These are phyloP conservation scores for Drosophila diplacantha DNA, from an alignment of 2,888 invertebrate genomes.

Conservation along the genomic window DNA sequence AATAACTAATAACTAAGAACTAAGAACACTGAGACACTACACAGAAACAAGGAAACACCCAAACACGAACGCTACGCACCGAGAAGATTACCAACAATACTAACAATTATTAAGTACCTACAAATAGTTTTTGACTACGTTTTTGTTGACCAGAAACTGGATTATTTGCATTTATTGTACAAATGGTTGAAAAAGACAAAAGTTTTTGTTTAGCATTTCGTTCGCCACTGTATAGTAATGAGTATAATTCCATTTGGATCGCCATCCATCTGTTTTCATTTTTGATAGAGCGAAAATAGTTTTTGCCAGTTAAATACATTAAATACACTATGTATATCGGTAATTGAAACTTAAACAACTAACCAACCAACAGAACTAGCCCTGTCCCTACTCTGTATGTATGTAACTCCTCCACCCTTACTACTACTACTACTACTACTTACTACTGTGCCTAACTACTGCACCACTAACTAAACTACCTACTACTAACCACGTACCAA, in stretches of 20 bases:
- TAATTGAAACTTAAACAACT: constrained; percentile 7
- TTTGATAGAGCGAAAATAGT: constrained; percentile 37
- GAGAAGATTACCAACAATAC: constrained; percentile 17
- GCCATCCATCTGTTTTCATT: constrained; percentile 35
- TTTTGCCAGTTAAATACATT: constrained; percentile 17
- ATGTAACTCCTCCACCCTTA: constrained; percentile 24
- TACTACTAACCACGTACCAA: constrained; percentile 41
- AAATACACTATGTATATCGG: constrained; percentile 26
- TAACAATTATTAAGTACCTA: constrained; percentile 19
- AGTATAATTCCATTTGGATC: constrained; percentile 26
- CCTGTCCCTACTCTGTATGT: constrained; percentile 24
- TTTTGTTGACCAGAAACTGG: constrained; percentile 36
- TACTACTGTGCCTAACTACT: constrained; percentile 36
- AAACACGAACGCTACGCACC: constrained; percentile 19
- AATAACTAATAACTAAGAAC: constrained; percentile 9
- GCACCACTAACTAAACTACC: constrained; percentile 31
- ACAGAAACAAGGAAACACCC: constrained; percentile 1
- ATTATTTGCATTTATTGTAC: constrained; percentile 55
- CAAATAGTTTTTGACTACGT: constrained; percentile 39
- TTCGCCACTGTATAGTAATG: constrained; percentile 36
- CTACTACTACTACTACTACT: not conserved
- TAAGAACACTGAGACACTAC: constrained; percentile 6
- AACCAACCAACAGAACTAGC: constrained; percentile 3
- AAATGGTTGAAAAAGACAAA: constrained; percentile 30
- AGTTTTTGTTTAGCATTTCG: constrained; percentile 62